Conservation (phyloP, 2,797 vertebrate genomes). For the Sylvia borin region DNA sequence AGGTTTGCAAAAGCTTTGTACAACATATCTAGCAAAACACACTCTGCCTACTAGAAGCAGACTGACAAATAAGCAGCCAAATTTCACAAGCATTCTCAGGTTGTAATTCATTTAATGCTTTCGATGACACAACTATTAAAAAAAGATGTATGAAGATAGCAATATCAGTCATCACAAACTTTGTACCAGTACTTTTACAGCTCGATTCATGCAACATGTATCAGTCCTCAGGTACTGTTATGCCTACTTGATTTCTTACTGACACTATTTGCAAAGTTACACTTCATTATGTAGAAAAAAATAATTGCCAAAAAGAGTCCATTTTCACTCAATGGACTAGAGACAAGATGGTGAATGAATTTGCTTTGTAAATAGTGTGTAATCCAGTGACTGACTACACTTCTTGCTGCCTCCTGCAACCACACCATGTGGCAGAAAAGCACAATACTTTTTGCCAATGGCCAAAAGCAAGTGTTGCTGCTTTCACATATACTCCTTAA, state of each 20-base stretch:
- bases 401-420: background rate
- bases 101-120: background rate
- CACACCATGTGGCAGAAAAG: rapidly evolving
- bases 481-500: background rate
- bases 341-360: background rate
- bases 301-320: background rate
- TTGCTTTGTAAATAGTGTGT: background rate
- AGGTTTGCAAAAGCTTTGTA: background rate
- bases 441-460: rapidly evolving
- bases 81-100: background rate
- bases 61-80: background rate
- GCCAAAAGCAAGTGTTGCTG: background rate
- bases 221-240: background rate
- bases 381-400: background rate
- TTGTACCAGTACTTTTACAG: background rate
- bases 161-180: background rate
- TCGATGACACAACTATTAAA: background rate
- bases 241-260: background rate
- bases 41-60: background rate
- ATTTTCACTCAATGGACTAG: background rate
- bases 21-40: background rate
- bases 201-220: rapidly evolving
- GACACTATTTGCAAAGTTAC: background rate
- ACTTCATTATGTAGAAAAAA: background rate
- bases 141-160: rapidly evolving